phyloP scores from a whole-genome alignment of 2,113 vertebrate genomes.

The Calyptommatus sinebrachiatus region DNA sequence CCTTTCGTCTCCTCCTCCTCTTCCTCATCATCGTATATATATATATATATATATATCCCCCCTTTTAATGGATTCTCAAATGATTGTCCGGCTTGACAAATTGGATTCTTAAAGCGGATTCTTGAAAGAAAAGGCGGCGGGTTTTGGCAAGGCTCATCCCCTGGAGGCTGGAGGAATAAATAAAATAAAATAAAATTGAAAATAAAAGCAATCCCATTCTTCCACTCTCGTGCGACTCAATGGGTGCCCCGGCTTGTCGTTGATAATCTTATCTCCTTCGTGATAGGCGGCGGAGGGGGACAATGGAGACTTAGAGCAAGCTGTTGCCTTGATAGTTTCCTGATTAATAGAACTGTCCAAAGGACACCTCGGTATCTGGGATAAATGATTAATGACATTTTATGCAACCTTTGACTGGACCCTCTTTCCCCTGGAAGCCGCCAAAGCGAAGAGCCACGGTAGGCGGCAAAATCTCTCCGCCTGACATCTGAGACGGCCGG shows the following conservation, averaged over 20 bases:
- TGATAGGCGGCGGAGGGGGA: slow-evolving; percentile 80
- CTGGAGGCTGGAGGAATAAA: slow-evolving; percentile 74
- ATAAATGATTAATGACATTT: slow-evolving; percentile 81
- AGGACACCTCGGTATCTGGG: slow-evolving; percentile 58
- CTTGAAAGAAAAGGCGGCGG: slow-evolving; percentile 78
- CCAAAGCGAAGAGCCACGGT: slow-evolving; percentile 22
- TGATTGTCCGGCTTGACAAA: slow-evolving; percentile 82
- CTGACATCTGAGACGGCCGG: background rate
- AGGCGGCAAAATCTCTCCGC: background rate
- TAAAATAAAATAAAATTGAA: slow-evolving; percentile 54
- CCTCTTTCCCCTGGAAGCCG: background rate
- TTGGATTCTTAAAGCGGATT: slow-evolving; percentile 80
- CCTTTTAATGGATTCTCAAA: slow-evolving; percentile 66
- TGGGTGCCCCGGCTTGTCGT: slow-evolving; percentile 77
- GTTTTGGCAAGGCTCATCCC: slow-evolving; percentile 82
- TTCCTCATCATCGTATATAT: too few relatives aligned
- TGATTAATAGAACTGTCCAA: slow-evolving; percentile 84
- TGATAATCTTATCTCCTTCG: slow-evolving; percentile 87
- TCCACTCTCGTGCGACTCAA: slow-evolving; percentile 67
- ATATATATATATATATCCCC: background rate
- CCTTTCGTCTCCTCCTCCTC: slow-evolving; percentile 5
- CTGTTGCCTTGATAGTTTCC: slow-evolving; percentile 75
- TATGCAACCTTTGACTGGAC: slow-evolving; percentile 54
- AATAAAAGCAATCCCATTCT: slow-evolving; percentile 70
- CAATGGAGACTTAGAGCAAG: slow-evolving; percentile 74